Evolutionary conservation across 2,113 vertebrate species (phyloP).

Genomic region (Seriola dumerili): DNA sequence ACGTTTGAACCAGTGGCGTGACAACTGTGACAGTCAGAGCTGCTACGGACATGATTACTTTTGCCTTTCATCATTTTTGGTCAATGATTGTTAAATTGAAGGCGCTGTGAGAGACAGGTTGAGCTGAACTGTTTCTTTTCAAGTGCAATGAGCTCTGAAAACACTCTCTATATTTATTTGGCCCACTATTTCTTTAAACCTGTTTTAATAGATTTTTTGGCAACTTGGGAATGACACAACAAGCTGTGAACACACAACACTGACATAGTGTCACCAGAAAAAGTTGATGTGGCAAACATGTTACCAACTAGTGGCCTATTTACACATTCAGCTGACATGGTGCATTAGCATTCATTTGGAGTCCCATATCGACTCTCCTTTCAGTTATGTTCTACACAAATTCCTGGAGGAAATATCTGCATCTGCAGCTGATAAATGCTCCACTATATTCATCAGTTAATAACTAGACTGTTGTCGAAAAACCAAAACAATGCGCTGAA

Average conservation of each 20-base stretch:
- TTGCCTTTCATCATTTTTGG: slow-evolving; percentile 47
- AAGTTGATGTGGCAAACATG: background rate
- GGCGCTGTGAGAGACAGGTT: background rate
- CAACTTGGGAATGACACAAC: background rate
- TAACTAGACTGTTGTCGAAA: background rate
- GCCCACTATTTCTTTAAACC: background rate
- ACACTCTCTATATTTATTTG: background rate
- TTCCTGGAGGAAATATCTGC: background rate
- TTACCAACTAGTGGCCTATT: background rate
- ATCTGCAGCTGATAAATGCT: background rate
- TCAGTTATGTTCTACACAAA: background rate
- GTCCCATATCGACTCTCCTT: background rate
- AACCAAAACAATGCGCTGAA: background rate
- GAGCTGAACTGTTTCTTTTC: background rate
- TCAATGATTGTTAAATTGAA: slow-evolving; percentile 33
- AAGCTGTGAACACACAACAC: background rate
- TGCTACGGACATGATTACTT: slow-evolving; percentile 28
- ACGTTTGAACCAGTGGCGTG: slow-evolving; percentile 24
- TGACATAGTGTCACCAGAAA: background rate
- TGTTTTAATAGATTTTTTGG: background rate
- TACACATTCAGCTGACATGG: background rate
- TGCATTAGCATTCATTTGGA: background rate
- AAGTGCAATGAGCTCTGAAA: background rate
- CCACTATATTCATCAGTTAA: background rate
- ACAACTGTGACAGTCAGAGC: slow-evolving; percentile 33